phyloP scores from a whole-genome alignment of 2,797 vertebrate genomes.

The Malacoraja senta region DNA sequence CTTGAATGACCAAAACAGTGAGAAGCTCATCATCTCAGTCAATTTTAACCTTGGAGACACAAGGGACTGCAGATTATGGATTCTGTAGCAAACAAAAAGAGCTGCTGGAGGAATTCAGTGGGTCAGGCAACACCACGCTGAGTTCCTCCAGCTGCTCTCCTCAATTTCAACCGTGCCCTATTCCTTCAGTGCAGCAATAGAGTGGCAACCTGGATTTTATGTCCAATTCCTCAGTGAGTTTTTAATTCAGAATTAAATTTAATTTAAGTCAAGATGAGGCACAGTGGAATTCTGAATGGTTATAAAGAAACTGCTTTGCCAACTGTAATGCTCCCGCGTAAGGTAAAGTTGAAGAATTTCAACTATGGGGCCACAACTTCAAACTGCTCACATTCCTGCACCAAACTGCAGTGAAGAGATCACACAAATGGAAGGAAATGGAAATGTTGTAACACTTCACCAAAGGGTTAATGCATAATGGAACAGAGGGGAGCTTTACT shows the following conservation, averaged over 20 bases:
- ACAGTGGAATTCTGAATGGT: background rate
- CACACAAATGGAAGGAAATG: background rate
- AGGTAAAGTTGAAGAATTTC: background rate
- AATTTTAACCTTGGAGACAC: background rate
- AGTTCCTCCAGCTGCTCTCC: no score
- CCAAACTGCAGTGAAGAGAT: background rate
- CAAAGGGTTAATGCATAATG: background rate
- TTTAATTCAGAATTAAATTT: background rate
- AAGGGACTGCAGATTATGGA: no score
- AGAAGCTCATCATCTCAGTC: background rate
- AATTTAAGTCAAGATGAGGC: background rate
- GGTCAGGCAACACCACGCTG: no score
- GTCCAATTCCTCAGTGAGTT: background rate
- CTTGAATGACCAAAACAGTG: background rate
- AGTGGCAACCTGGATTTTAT: background rate
- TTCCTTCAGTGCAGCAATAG: background rate
- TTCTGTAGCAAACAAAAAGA: no score
- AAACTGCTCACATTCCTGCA: background rate
- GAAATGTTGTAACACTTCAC: background rate
- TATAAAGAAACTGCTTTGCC: background rate
- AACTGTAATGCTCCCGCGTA: background rate
- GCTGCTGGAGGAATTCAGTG: no score
- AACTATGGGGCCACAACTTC: background rate
- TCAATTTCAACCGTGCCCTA: background rate
- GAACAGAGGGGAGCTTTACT: conserved; percentile 7